Evolutionary conservation across 2,797 vertebrate species (phyloP).

Genomic region (Coreius guichenoti): DNA sequence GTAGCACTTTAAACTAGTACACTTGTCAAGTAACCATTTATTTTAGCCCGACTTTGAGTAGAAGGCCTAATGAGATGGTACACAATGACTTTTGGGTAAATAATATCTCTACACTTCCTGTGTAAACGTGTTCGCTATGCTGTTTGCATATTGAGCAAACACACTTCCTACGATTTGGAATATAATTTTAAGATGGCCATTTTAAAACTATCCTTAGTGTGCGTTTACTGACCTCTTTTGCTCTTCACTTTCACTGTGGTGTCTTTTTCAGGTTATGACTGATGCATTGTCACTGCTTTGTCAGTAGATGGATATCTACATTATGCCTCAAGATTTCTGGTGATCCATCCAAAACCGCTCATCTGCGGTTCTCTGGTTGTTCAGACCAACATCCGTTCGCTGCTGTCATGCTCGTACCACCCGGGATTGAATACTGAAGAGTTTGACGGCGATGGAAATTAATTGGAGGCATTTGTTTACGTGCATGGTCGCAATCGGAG

Average conservation of each 20-base stretch:
- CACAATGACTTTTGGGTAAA: neutral
- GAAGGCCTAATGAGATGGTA: neutral
- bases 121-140: neutral
- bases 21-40: neutral
- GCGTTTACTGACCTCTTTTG: conserved; percentile 5
- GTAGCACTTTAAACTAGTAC: neutral
- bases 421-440: neutral
- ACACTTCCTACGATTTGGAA: neutral
- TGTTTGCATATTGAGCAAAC: neutral
- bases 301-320: conserved; percentile 6
- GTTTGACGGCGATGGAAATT: conserved; percentile 32
- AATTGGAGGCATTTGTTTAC: conserved; percentile 54
- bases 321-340: conserved; percentile 30
- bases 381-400: neutral
- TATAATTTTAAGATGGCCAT: neutral
- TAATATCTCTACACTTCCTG: neutral
- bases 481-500: neutral
- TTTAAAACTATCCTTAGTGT: neutral
- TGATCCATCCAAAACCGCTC: conserved; percentile 15
- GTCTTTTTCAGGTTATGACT: conserved; percentile 4
- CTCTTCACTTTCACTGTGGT: neutral
- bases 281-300: conserved; percentile 9
- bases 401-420: conserved; percentile 19
- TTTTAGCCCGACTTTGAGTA: neutral
- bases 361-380: neutral